Conservation (phyloP, 1,140 invertebrate species). For the Macrobrachium rosenbergii region DNA sequence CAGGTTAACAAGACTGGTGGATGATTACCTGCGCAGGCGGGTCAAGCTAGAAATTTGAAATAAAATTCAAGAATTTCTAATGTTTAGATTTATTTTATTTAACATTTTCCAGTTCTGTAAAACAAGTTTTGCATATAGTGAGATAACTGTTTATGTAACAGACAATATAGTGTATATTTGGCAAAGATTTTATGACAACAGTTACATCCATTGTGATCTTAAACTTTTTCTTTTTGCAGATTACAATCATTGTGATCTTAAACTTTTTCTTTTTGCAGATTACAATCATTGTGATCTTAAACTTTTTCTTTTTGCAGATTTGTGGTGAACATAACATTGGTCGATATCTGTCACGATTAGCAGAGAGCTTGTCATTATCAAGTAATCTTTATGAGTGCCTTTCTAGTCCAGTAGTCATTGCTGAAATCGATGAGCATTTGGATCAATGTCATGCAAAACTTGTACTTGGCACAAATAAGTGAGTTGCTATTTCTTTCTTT, state of each 20-base stretch:
- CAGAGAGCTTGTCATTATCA: slow-evolving; percentile 4
- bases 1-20: too few relatives aligned
- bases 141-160: too few relatives aligned
- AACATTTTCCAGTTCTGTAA: too few relatives aligned
- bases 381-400: slow-evolving; percentile 37
- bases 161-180: not conserved
- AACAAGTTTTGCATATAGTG: too few relatives aligned
- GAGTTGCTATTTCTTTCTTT: not conserved
- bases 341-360: slow-evolving; percentile 39
- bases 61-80: too few relatives aligned
- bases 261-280: not conserved
- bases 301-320: slow-evolving; percentile 10
- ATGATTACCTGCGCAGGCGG: too few relatives aligned
- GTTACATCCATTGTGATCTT: not conserved
- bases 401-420: slow-evolving; percentile 5
- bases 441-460: slow-evolving; percentile 51
- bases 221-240: slow-evolving; percentile 1
- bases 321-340: slow-evolving; percentile 51
- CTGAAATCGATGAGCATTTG: slow-evolving; percentile 39
- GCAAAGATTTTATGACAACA: not conserved
- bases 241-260: too few relatives aligned
- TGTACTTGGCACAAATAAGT: slow-evolving; percentile 52
- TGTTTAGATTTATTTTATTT: too few relatives aligned
- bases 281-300: not conserved
- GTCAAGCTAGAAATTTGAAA: too few relatives aligned